Conservation (phyloP, 2,888 invertebrate species). For the Pristionchus mayeri region DNA sequence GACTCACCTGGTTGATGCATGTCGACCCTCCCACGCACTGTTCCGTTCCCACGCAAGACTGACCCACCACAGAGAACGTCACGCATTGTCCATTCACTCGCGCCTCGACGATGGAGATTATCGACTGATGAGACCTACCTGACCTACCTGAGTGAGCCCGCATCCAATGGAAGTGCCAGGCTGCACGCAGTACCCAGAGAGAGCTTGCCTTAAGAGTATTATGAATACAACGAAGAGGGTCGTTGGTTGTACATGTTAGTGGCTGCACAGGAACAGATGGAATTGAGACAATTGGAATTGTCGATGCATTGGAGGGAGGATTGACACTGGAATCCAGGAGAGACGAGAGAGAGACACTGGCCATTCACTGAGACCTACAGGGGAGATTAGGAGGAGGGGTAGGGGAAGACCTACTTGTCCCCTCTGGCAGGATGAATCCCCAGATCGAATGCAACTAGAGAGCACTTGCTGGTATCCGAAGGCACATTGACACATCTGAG, state of each 20-base stretch:
- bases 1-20: conserved; percentile 29
- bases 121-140: too few species aligned
- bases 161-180: conserved; percentile 21
- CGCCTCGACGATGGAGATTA: not conserved
- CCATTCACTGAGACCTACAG: conserved; percentile 37
- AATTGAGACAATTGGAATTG: conserved; percentile 44
- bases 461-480: conserved; percentile 38
- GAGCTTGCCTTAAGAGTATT: not conserved
- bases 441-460: conserved; percentile 11
- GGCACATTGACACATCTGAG: conserved; percentile 15
- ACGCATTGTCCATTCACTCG: conserved; percentile 13
- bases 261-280: conserved; percentile 8
- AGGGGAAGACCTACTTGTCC: not conserved
- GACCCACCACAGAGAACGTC: not conserved
- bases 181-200: not conserved
- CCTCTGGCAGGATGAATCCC: not conserved
- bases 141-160: conserved; percentile 20
- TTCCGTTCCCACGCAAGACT: conserved; percentile 4
- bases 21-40: conserved; percentile 40
- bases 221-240: not conserved
- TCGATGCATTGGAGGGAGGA: conserved; percentile 45
- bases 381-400: not conserved
- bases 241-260: not conserved
- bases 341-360: conserved; percentile 15
- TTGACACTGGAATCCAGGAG: conserved; percentile 20